Conservation (phyloP, 2,888 invertebrate species). For the Eupeodes latifasciatus region DNA sequence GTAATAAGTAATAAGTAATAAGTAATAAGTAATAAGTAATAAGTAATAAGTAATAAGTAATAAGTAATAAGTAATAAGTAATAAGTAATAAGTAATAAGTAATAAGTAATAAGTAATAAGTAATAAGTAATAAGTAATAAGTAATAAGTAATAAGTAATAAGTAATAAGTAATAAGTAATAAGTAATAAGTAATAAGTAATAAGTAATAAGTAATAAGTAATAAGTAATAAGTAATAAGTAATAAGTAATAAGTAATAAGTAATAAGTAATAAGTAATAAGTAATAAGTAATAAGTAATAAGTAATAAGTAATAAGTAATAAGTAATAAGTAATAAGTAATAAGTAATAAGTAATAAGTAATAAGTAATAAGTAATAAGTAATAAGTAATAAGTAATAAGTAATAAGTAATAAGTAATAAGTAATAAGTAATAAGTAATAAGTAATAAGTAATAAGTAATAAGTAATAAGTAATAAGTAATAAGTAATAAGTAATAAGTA, state of each 20-base stretch:
- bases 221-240: not conserved
- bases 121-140: too few relatives aligned
- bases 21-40: too few relatives aligned
- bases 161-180: not conserved
- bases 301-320: too few relatives aligned
- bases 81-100: too few relatives aligned
- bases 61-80: not conserved
- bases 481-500: not conserved
- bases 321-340: not conserved
- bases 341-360: not conserved
- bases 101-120: not conserved
- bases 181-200: too few relatives aligned
- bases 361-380: too few relatives aligned
- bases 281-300: not conserved
- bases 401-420: too few relatives aligned
- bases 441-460: not conserved
- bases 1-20: not conserved
- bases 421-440: not conserved
- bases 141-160: not conserved
- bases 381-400: not conserved
- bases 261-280: not conserved
- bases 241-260: too few relatives aligned
- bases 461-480: too few relatives aligned
- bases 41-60: not conserved
- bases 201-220: not conserved